Evolutionary conservation across 2,113 vertebrate species (phyloP), one percentile per base, ranked within the genome.

Genomic region (Scatophagus argus): DNA sequence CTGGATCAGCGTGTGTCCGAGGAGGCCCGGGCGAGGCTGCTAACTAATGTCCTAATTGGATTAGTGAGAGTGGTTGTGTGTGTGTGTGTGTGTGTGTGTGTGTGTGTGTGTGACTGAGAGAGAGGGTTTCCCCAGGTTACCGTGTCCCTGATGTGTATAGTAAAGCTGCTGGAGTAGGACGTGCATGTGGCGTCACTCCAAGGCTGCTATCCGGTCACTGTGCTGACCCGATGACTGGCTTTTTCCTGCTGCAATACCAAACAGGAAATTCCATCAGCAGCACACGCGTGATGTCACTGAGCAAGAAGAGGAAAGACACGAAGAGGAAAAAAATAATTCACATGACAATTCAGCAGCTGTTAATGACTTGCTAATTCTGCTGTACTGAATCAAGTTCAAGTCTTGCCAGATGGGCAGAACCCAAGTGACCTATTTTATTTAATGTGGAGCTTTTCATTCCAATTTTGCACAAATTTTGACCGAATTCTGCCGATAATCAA

Each of bases 1-100:
- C 83, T 89, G 83, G 90, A 93, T 94, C 89, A 92, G 73, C 19
- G 6, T 91, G 84, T 77, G 77, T 91, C 83, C 29, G 25, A 68
- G 32, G 73, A 84, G 82, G 85, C 74, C 79, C 58, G 5, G 71
- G 77, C 72, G 49, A 81, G 46, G 65, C 79, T 83, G 83, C 74
- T 82, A 88, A 90, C 84, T 79, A 74, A 83, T 84, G 83, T 76
- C 72, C 67, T 92, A 92, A 92, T 89, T 92, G 90, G 92, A 92
- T 93, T 90, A 90, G 41, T 14, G 61, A 47, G 65, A 81, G 83
- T 65, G 32, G 36, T 23, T 76, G 2, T 83, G 31, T 63, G 25
- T 80, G 41, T 60, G 55, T 78, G 60, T 41, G 43, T 54, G 55
- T 32, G 46, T 49, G 55, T 78, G 60, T 43, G 56, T 36, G 38